A percentile compares a stretch with the other conserved stretches of the same genome.
Evolutionary conservation across 2,113 vertebrate genomes (phyloP).

Genomic region (Entelurus aequoreus): DNA sequence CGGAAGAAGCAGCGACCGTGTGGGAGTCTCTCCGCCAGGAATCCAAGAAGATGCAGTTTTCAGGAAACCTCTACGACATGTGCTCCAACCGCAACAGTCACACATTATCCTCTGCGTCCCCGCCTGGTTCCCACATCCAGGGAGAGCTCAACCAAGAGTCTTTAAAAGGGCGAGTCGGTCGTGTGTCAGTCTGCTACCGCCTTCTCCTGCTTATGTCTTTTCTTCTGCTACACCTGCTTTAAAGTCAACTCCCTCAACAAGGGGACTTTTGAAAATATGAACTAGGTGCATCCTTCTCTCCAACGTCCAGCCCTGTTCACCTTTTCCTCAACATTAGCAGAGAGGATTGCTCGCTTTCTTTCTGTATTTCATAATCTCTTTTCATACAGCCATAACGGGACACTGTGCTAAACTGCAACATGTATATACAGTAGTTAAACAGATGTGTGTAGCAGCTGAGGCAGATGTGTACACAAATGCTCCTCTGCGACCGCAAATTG

Average conservation of each 20-base stretch:
- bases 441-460: conserved; percentile 7
- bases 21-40: conserved; percentile 94
- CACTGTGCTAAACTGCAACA: background rate
- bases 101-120: conserved; percentile 43
- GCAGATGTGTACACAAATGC: background rate
- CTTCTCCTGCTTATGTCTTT: conserved; percentile 38
- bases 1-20: conserved; percentile 81
- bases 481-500: conserved; percentile 3
- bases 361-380: conserved; percentile 35
- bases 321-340: conserved; percentile 31
- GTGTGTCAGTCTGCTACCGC: conserved; percentile 3
- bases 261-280: conserved; percentile 41
- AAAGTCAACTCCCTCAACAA: conserved; percentile 50
- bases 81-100: conserved; percentile 74
- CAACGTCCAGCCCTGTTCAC: conserved; percentile 36
- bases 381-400: background rate
- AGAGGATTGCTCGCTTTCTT: conserved; percentile 53
- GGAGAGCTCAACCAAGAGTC: conserved; percentile 87
- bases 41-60: conserved; percentile 89
- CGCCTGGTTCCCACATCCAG: conserved; percentile 40
- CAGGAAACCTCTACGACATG: conserved; percentile 90
- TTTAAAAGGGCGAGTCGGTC: conserved; percentile 57
- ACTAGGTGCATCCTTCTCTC: conserved; percentile 45
- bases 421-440: conserved; percentile 14
- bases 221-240: conserved; percentile 52